phyloP scores from a whole-genome alignment of 1,140 invertebrate genomes.

The Cecropterus lyciades region DNA sequence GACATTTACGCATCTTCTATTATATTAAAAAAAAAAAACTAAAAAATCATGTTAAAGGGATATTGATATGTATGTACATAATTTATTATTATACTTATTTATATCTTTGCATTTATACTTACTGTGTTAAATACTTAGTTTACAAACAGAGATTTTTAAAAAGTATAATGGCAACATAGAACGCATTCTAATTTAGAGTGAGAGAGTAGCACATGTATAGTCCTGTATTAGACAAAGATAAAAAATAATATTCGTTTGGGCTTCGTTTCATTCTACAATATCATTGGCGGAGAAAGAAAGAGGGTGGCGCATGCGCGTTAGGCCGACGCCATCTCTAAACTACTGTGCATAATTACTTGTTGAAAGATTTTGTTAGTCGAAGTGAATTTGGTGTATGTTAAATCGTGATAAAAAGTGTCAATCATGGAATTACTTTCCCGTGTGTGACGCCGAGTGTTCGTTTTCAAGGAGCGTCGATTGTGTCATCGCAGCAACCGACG shows the following conservation, averaged over 20 bases:
- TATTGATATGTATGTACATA: too few species aligned
- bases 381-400: constrained; percentile 60
- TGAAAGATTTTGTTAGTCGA: constrained; percentile 58
- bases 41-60: too few species aligned
- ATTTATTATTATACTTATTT: too few species aligned
- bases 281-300: constrained; percentile 67
- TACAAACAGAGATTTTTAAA: not conserved
- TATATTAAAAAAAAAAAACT: too few species aligned
- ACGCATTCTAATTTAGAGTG: constrained; percentile 41
- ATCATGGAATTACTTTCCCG: constrained; percentile 65
- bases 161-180: constrained; percentile 33
- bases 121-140: not conserved
- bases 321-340: constrained; percentile 83
- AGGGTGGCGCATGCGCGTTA: constrained; percentile 84
- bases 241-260: constrained; percentile 56
- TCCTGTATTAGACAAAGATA: constrained; percentile 44
- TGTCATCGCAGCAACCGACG: constrained; percentile 52
- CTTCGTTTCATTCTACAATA: constrained; percentile 58
- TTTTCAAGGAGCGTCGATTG: constrained; percentile 50
- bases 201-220: constrained; percentile 43
- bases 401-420: constrained; percentile 69
- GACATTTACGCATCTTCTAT: too few species aligned
- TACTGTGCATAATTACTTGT: constrained; percentile 80
- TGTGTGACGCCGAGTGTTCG: constrained; percentile 56
- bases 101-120: too few species aligned